These are phyloP conservation scores for Sceliomorpha sp. DNA, from an alignment of 2,888 invertebrate species.

Conservation along the genomic window DNA sequence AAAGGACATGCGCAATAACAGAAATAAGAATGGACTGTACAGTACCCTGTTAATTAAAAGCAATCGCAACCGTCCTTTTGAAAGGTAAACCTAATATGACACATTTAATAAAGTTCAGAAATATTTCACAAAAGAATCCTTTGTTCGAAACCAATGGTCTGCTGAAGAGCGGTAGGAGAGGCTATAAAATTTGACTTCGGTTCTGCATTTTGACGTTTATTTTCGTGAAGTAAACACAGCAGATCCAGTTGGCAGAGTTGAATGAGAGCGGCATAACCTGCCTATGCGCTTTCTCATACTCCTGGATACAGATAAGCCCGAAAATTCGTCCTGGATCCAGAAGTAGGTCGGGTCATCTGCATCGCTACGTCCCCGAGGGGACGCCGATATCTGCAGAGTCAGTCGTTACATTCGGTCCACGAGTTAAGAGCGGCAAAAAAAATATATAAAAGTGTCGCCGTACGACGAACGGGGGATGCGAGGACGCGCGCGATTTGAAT, in stretches of 20 bases:
- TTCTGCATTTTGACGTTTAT: constrained; percentile 40
- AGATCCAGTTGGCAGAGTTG: constrained; percentile 55
- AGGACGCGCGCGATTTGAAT: constrained; percentile 21
- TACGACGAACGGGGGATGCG: constrained; percentile 4
- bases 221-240: constrained; percentile 54
- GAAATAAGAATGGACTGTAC: too few relatives aligned
- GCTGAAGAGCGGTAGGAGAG: too few relatives aligned
- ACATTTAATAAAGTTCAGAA: too few relatives aligned
- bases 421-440: constrained; percentile 44
- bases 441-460: constrained; percentile 14
- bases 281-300: constrained; percentile 35
- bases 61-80: too few relatives aligned
- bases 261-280: constrained; percentile 47
- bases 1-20: too few relatives aligned
- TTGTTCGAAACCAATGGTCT: too few relatives aligned
- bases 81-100: too few relatives aligned
- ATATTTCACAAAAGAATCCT: too few relatives aligned
- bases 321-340: constrained; percentile 71
- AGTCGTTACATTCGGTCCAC: constrained; percentile 56
- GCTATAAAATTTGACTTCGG: constrained; percentile 16
- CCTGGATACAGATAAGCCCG: constrained; percentile 54
- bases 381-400: constrained; percentile 59
- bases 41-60: too few relatives aligned
- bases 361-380: constrained; percentile 68
- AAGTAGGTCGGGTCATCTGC: constrained; percentile 76